phyloP scores from a whole-genome alignment of 1,140 invertebrate genomes.

The Berghia stephanieae region DNA sequence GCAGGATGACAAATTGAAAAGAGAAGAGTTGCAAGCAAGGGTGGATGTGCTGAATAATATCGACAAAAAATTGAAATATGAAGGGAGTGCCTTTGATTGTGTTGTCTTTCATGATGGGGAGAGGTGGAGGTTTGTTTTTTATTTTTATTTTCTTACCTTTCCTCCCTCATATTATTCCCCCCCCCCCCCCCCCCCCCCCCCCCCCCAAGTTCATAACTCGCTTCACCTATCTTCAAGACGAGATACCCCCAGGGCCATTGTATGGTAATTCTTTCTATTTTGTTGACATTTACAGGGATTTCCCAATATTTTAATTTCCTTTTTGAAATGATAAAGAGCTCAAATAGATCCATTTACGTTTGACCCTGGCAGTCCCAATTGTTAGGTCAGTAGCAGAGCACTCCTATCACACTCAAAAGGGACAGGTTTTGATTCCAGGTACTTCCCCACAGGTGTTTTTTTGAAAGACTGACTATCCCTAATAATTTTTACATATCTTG shows the following conservation, averaged over 20 bases:
- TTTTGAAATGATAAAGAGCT: background rate
- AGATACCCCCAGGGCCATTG: too few relatives aligned
- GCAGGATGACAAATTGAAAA: slow-evolving; percentile 81
- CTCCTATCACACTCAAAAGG: too few relatives aligned
- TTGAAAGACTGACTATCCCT: too few relatives aligned
- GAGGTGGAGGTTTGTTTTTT: slow-evolving; percentile 75
- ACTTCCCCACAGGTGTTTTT: too few relatives aligned
- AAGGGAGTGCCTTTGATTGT: slow-evolving; percentile 92
- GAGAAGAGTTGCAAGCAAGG: slow-evolving; percentile 89
- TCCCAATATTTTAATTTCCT: background rate
- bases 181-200: too few relatives aligned
- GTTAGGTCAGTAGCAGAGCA: too few relatives aligned
- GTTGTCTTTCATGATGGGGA: slow-evolving; percentile 89
- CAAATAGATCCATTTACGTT: background rate
- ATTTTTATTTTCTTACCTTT: background rate
- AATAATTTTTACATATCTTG: too few relatives aligned
- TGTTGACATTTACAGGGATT: background rate
- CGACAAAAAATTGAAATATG: slow-evolving; percentile 90
- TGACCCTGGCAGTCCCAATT: background rate
- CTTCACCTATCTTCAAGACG: too few relatives aligned
- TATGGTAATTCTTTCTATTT: background rate
- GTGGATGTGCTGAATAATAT: slow-evolving; percentile 82
- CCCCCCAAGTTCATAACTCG: too few relatives aligned
- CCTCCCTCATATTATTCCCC: background rate
- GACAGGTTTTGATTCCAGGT: too few relatives aligned